Percentiles rank a stretch among this genome's conserved stretches.
Evolutionary conservation across 2,888 invertebrate genomes (phyloP).

Genomic region (Polyploca ridens): DNA sequence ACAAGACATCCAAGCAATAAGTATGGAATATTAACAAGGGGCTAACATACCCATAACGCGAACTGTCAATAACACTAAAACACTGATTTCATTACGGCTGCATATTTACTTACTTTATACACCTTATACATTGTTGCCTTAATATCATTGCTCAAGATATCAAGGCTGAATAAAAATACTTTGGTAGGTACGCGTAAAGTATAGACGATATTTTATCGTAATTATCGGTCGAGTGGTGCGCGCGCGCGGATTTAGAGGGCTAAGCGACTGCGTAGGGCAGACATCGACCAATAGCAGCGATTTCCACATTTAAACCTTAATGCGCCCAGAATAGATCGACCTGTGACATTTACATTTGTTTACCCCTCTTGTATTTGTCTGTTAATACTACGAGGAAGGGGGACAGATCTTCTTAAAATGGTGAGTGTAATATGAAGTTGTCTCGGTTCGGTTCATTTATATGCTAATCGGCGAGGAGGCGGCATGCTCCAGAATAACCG

Average conservation of each 20-base stretch:
- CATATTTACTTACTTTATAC: conserved; percentile 57
- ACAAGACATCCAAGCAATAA: conserved; percentile 22
- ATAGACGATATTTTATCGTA: conserved; percentile 65
- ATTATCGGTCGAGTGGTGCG: conserved; percentile 48
- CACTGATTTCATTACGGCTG: conserved; percentile 65
- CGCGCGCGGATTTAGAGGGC: conserved; percentile 47
- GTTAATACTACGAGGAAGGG: conserved; percentile 30
- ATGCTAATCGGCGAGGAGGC: conserved; percentile 78
- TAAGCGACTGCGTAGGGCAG: conserved; percentile 39
- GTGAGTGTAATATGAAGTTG: conserved; percentile 74
- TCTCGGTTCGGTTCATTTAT: conserved; percentile 79
- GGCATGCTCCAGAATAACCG: conserved; percentile 66
- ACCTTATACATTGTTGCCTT: conserved; percentile 63
- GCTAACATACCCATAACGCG: conserved; percentile 54
- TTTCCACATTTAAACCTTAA: conserved; percentile 62
- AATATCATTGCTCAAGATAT: conserved; percentile 66
- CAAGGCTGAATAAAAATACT: conserved; percentile 54
- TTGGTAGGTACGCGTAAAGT: conserved; percentile 60
- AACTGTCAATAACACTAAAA: conserved; percentile 64
- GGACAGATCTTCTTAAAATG: conserved; percentile 49
- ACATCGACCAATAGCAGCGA: conserved; percentile 56
- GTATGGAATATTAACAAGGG: conserved; percentile 46
- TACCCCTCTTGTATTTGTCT: conserved; percentile 20
- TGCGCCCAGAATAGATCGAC: conserved; percentile 49
- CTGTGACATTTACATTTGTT: conserved; percentile 43